Evolutionary conservation across 2,888 invertebrate genomes (phyloP).

Genomic region (Orchestes rusci): DNA sequence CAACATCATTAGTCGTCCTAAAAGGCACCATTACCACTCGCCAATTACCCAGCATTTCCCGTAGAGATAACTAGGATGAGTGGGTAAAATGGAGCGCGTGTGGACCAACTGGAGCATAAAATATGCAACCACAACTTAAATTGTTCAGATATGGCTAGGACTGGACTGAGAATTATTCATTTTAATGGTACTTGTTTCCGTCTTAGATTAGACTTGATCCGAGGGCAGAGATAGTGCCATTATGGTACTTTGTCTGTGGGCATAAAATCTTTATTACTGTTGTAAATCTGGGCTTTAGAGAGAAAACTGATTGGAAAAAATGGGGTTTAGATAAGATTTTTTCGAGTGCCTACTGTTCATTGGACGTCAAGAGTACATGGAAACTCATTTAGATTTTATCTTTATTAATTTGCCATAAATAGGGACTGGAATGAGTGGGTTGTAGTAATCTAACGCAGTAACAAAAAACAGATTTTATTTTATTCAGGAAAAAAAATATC

Average conservation of each 20-base stretch:
- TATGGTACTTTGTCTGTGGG: neutral
- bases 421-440: too few species aligned
- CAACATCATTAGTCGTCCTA: too few species aligned
- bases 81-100: constrained; percentile 15
- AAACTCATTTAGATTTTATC: too few species aligned
- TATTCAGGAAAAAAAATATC: too few species aligned
- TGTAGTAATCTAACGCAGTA: too few species aligned
- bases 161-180: constrained; percentile 7
- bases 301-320: too few species aligned
- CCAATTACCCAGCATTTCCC: constrained; percentile 9
- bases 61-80: constrained; percentile 14
- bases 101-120: constrained; percentile 12
- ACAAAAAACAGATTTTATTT: too few species aligned
- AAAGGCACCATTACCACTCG: too few species aligned
- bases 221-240: neutral
- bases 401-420: neutral
- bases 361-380: too few species aligned
- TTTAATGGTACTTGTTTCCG: constrained; percentile 10
- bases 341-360: too few species aligned
- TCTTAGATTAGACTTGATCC: constrained; percentile 8
- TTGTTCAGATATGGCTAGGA: constrained; percentile 7
- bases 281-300: too few species aligned
- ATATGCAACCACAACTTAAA: constrained; percentile 6
- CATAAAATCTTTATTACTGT: neutral
- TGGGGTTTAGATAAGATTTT: too few species aligned